A percentile compares a stretch with the other conserved stretches of the same genome.
These are phyloP conservation scores for Oreohelix idahoensis DNA, from an alignment of 1,140 invertebrate species.

Conservation along the genomic window DNA sequence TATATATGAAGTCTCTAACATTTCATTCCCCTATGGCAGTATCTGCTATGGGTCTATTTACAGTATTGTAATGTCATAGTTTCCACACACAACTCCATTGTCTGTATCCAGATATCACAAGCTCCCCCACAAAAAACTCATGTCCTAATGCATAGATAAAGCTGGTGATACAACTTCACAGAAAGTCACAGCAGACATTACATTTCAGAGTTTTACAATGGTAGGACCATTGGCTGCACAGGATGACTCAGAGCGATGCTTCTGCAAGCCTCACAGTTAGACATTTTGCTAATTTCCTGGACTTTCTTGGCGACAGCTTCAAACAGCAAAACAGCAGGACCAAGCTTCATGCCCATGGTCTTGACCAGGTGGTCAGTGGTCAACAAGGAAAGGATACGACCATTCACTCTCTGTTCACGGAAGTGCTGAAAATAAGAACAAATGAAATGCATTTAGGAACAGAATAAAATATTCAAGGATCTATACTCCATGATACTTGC, in stretches of 20 bases:
- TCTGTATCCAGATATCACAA: no score
- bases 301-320: constrained; percentile 81
- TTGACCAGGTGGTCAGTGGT: constrained; percentile 93
- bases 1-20: no score
- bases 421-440: constrained; percentile 84
- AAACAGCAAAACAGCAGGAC: constrained; percentile 90
- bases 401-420: constrained; percentile 92
- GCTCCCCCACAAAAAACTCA: no score
- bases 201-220: neutral
- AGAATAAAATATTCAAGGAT: no score
- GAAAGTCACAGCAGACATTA: no score
- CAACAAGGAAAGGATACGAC: constrained; percentile 86
- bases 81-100: no score
- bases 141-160: no score
- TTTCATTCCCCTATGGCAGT: no score
- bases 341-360: constrained; percentile 92
- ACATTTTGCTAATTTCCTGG: constrained; percentile 49
- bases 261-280: constrained; percentile 51
- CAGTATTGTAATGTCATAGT: no score
- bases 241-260: constrained; percentile 37
- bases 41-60: no score
- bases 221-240: constrained; percentile 3
- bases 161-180: no score
- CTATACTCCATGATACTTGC: no score
- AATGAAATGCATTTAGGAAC: neutral